A percentile compares a stretch with the other conserved stretches of the same genome.
Conservation (phyloP, 2,113 vertebrate species). For the Hemibagrus wyckioides region DNA sequence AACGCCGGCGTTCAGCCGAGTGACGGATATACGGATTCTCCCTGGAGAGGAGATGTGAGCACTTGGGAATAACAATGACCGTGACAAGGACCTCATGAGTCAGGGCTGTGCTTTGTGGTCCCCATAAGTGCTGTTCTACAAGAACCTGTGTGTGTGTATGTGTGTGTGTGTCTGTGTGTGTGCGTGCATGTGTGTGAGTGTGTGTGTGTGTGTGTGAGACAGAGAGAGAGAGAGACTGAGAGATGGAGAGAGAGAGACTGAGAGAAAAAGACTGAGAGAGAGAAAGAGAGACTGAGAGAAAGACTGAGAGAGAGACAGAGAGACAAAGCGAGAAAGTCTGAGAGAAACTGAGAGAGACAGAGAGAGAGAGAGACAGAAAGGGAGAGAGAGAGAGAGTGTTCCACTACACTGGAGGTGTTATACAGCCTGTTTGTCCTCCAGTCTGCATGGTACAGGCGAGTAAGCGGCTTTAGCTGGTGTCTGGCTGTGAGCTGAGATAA, state of each 20-base stretch:
- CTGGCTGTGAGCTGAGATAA: slow-evolving; percentile 32
- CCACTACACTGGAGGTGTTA: not conserved
- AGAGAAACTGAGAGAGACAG: not conserved
- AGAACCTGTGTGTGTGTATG: not conserved
- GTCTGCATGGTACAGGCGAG: not conserved
- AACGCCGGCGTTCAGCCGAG: not conserved
- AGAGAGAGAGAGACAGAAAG: not conserved
- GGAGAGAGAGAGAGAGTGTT: not conserved
- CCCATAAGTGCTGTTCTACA: not conserved
- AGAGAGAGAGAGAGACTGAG: not conserved
- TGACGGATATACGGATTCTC: not conserved
- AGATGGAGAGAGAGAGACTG: not conserved
- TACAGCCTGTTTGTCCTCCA: slow-evolving; percentile 8
- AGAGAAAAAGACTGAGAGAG: not conserved
- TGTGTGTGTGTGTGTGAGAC: not conserved
- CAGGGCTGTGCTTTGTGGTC: not conserved
- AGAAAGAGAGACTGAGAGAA: not conserved
- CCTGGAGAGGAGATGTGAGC: not conserved
- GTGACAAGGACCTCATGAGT: not conserved
- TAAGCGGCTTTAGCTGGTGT: slow-evolving; percentile 7
- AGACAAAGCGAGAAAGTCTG: too few species aligned
- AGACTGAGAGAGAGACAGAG: too few species aligned
- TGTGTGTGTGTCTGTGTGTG: not conserved
- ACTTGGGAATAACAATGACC: not conserved
- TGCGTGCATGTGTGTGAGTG: not conserved